These are phyloP conservation scores for Eleutherodactylus coqui DNA, from an alignment of 2,797 vertebrate genomes.

Conservation along the genomic window DNA sequence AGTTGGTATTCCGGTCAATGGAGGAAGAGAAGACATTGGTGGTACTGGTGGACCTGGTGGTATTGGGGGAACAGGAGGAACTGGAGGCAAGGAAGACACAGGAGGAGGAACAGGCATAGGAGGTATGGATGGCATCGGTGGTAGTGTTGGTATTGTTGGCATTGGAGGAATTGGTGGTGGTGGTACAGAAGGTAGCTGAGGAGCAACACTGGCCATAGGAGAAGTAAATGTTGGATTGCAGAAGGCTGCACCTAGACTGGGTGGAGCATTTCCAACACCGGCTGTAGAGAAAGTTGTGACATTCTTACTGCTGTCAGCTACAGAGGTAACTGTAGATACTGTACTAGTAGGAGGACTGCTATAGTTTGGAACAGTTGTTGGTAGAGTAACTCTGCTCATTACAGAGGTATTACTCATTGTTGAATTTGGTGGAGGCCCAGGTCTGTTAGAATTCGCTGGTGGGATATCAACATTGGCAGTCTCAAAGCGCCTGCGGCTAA, in stretches of 20 bases:
- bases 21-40: constrained; percentile 89
- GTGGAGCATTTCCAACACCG: constrained; percentile 84
- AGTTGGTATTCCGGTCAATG: constrained; percentile 89
- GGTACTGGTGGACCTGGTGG: constrained; percentile 90
- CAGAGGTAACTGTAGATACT: constrained; percentile 85
- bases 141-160: constrained; percentile 88
- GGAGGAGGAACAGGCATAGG: constrained; percentile 90
- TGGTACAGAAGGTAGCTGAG: constrained; percentile 88
- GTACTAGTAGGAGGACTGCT: constrained; percentile 84
- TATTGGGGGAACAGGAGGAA: constrained; percentile 87
- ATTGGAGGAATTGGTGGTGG: constrained; percentile 89
- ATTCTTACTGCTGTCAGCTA: constrained; percentile 91
- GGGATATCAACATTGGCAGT: constrained; percentile 87
- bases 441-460: constrained; percentile 86
- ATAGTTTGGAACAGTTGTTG: constrained; percentile 88
- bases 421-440: constrained; percentile 82
- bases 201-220: constrained; percentile 87
- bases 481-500: constrained; percentile 97
- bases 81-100: constrained; percentile 87
- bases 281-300: constrained; percentile 83
- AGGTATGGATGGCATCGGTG: constrained; percentile 87
- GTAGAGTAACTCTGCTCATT: constrained; percentile 82
- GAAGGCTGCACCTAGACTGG: constrained; percentile 89
- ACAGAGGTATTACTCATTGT: constrained; percentile 67
- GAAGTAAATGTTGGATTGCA: constrained; percentile 86